A percentile compares a stretch with the other conserved stretches of the same genome.
phyloP scores from a whole-genome alignment of 2,888 invertebrate species.

The Isotomurus palustris region DNA sequence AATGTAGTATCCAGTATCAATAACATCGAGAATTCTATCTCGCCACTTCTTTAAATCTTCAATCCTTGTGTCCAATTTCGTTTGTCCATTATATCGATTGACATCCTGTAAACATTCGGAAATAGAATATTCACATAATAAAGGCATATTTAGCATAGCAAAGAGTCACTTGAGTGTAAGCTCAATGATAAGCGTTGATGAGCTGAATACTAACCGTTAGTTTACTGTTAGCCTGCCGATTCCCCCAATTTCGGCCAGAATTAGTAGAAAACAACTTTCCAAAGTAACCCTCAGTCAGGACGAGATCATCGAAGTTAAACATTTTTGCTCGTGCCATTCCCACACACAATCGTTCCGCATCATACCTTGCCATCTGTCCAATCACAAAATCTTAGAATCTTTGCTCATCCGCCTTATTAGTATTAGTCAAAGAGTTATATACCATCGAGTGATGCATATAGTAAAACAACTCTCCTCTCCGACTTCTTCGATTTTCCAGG shows the following conservation, averaged over 20 bases:
- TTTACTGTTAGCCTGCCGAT: conserved; percentile 32
- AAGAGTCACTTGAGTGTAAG: too few relatives aligned
- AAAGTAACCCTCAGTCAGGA: conserved; percentile 75
- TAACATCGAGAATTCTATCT: conserved; percentile 66
- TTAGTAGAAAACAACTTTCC: conserved; percentile 60
- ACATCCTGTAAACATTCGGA: neutral
- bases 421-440: too few relatives aligned
- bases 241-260: conserved; percentile 35
- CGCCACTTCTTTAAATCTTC: conserved; percentile 71
- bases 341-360: conserved; percentile 70
- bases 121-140: neutral
- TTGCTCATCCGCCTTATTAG: too few relatives aligned
- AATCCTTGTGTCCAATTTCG: conserved; percentile 48
- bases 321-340: conserved; percentile 62
- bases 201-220: too few relatives aligned
- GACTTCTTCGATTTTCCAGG: conserved; percentile 56
- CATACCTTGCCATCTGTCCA: conserved; percentile 63
- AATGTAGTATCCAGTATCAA: conserved; percentile 61
- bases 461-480: conserved; percentile 73
- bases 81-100: too few relatives aligned
- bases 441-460: conserved; percentile 68
- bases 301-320: conserved; percentile 63
- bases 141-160: too few relatives aligned
- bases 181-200: too few relatives aligned
- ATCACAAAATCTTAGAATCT: too few relatives aligned